phyloP scores from a whole-genome alignment of 2,113 vertebrate genomes.

The Rhombomys opimus region DNA sequence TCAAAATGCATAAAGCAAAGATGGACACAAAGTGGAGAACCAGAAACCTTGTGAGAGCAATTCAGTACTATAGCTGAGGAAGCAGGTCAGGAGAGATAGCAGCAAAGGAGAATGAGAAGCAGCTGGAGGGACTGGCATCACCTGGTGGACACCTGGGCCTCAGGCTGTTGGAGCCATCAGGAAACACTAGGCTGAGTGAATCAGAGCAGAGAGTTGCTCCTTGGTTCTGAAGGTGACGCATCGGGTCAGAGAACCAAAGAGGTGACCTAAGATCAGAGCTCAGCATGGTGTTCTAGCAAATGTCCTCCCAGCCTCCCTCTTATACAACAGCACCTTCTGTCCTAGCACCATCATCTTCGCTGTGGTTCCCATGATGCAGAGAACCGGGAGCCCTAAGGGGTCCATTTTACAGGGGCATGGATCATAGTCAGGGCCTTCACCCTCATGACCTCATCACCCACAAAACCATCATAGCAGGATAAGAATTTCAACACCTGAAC shows the following conservation, averaged over 20 bases:
- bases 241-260: background rate
- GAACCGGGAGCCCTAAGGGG: background rate
- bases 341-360: background rate
- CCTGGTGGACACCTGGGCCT: background rate
- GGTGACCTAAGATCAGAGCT: background rate
- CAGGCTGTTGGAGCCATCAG: background rate
- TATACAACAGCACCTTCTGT: background rate
- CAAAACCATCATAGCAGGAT: background rate
- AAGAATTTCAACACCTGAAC: background rate
- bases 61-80: too few species aligned
- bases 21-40: too few species aligned
- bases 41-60: background rate
- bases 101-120: rapidly evolving
- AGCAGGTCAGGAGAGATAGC: background rate
- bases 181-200: too few species aligned
- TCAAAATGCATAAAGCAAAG: background rate
- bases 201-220: background rate
- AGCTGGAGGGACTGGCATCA: too few species aligned
- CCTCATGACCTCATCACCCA: background rate
- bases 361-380: background rate
- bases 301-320: background rate
- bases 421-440: background rate
- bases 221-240: background rate
- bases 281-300: background rate
- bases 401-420: too few species aligned